Evolutionary conservation across 2,888 invertebrate genomes (phyloP), one percentile per base, ranked within the genome.

Genomic region (Brassicogethes aeneus): DNA sequence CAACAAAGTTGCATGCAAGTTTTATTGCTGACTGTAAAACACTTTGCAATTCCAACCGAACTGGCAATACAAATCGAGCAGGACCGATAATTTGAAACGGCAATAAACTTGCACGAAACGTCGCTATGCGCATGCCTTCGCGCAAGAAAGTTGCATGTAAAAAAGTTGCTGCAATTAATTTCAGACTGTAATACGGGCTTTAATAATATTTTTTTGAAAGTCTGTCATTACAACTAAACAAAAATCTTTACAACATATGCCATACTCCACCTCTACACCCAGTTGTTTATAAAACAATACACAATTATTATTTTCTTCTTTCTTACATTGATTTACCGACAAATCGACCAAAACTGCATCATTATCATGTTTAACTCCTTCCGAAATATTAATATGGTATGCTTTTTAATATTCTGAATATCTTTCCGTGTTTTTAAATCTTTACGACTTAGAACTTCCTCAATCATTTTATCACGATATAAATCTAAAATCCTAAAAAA

Each of bases 151-250:
- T n/a, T n/a, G n/a, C n/a, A n/a, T n/a, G n/a, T n/a, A n/a, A n/a
- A n/a, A n/a, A n/a, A n/a, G n/a, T n/a, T n/a, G n/a, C n/a, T n/a
- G n/a, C n/a, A n/a, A n/a, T n/a, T n/a, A n/a, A n/a, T n/a, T n/a
- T n/a, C n/a, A n/a, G n/a, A n/a, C n/a, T n/a, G n/a, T n/a, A n/a
- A n/a, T n/a, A n/a, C n/a, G n/a, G n/a, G n/a, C n/a, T n/a, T n/a
- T n/a, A n/a, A n/a, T n/a, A n/a, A 43, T 43, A 1, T 10, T n/a
- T n/a, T 38, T 30, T 37, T 45, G 44, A 16, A 34, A 41, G 13
- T 16, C 10, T 17, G 32, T 46, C 46, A 46, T 46, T 16, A 46
- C 10, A 15, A 46, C 16, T 17, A 46, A 36, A 42, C 44, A 46
- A 36, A 44, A 44, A 40, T 39, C 42, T 29, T 12, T 8, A 16